Base-by-base conservation (phyloP, 2,797 vertebrate genomes). In the Chrysocyon brachyurus region DNA sequence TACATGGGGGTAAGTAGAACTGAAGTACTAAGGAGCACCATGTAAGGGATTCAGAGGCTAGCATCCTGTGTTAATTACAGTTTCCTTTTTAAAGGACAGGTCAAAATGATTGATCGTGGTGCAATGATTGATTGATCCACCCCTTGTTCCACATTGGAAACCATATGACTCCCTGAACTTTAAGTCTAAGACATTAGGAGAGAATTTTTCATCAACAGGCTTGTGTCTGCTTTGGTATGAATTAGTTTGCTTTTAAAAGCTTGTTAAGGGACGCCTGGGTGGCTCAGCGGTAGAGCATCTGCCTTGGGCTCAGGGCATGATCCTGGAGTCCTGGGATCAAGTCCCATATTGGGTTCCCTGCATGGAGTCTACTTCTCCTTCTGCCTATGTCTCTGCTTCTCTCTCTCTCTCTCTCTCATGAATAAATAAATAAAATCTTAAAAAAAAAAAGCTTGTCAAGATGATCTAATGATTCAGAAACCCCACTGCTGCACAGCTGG, bases 81-180 rank as follows among this genome's bases (percentile, higher is more conserved):
- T 46, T 85, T 87, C 56, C n/a, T 95, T n/a, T 93, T 93, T 54
- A n/a, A 81, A 94, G 70, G 81, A 57, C 40, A 90, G 61, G 56
- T 68, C 52, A 31, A 49, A 77, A 26, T 52, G 36, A 59, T 28
- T 63, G 31, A 12, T 57, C n/a, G 17, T 64, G 28, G 21, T 63
- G n/a, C 31, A 36, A 36, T 36, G 36, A 36, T 36, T 36, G 36
- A 36, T 36, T 36, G 36, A 36, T 36, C 70, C 28, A 46, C 26
- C 26, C 12, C 40, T 84, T 92, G 31, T 3, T 96, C 16, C 24
- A 17, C 11, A 36, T 3, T 68, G 79, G 36, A 96, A 94, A 81
- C n/a, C 2, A 1, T n/a, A 66, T 78, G 40, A 95, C 89, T 72
- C 9, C 12, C 8, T 36, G 64, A 73, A 19, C 8, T 54, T 92